Conservation (phyloP, 1,140 invertebrate genomes). For the Gonatopus flavifemur region DNA sequence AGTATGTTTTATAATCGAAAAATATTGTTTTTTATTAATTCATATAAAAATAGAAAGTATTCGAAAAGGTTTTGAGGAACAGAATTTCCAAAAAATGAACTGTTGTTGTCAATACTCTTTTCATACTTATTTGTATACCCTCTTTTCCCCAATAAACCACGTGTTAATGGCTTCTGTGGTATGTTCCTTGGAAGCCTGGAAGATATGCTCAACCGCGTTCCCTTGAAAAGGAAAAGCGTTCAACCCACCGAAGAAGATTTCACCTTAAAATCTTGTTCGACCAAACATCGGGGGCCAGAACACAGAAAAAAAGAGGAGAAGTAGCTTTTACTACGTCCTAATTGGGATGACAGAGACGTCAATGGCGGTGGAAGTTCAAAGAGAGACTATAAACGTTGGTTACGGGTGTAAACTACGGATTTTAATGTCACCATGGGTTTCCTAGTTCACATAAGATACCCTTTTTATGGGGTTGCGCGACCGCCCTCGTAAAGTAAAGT, state of each 20-base stretch:
- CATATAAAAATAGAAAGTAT: too few relatives aligned
- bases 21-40: too few relatives aligned
- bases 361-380: slow-evolving; percentile 45
- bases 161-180: slow-evolving; percentile 2
- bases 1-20: too few relatives aligned
- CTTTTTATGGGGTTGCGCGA: slow-evolving; percentile 49
- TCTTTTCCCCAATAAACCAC: slow-evolving; percentile 17
- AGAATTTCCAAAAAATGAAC: too few relatives aligned
- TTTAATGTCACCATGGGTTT: slow-evolving; percentile 53
- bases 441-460: slow-evolving; percentile 31
- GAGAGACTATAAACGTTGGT: slow-evolving; percentile 45
- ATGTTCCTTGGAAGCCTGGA: slow-evolving; percentile 14
- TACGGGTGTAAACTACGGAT: slow-evolving; percentile 52
- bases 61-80: too few relatives aligned
- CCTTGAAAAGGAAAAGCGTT: too few relatives aligned
- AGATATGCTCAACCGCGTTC: slow-evolving; percentile 22
- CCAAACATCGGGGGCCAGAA: slow-evolving; percentile 21
- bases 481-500: slow-evolving; percentile 43
- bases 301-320: slow-evolving; percentile 30
- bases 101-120: slow-evolving; percentile 11
- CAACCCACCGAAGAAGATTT: too few relatives aligned
- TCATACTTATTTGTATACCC: slow-evolving; percentile 10
- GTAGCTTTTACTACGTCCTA: slow-evolving; percentile 50
- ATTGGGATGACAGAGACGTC: slow-evolving; percentile 57
- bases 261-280: slow-evolving; percentile 27